These are phyloP conservation scores for Drosophila subquinaria DNA, from an alignment of 2,888 invertebrate species.

Conservation along the genomic window DNA sequence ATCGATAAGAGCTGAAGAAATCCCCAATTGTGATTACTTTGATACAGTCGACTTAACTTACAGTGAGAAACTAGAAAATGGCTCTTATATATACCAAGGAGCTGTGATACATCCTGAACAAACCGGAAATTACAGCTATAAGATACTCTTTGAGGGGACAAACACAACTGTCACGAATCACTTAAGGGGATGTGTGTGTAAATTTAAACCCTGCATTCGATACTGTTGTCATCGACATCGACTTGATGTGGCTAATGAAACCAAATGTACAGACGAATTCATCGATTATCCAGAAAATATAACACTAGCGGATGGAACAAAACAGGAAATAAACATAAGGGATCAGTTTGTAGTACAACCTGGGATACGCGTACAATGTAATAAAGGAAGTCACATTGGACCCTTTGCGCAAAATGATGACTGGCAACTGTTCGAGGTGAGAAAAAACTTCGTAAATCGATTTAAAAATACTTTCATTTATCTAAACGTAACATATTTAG, in stretches of 20 bases:
- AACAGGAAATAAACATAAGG: not conserved
- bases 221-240: constrained; percentile 8
- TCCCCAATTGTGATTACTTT: too few relatives aligned
- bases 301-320: not conserved
- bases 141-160: not conserved
- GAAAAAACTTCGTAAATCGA: too few relatives aligned
- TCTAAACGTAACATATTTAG: too few relatives aligned
- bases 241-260: not conserved
- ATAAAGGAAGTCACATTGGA: too few relatives aligned
- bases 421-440: too few relatives aligned
- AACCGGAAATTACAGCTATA: not conserved
- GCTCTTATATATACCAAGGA: not conserved
- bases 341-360: not conserved
- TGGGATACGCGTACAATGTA: not conserved
- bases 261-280: not conserved
- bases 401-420: too few relatives aligned
- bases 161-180: not conserved
- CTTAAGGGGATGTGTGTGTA: constrained; percentile 1
- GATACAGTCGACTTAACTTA: too few relatives aligned
- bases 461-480: too few relatives aligned
- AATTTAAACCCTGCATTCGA: constrained; percentile 1
- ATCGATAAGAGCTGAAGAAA: too few relatives aligned
- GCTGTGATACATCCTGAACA: not conserved
- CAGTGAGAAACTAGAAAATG: not conserved
- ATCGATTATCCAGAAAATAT: not conserved